These are phyloP conservation scores for Haplotaxodon microlepis DNA, from an alignment of 2,113 vertebrate species.

Conservation along the genomic window DNA sequence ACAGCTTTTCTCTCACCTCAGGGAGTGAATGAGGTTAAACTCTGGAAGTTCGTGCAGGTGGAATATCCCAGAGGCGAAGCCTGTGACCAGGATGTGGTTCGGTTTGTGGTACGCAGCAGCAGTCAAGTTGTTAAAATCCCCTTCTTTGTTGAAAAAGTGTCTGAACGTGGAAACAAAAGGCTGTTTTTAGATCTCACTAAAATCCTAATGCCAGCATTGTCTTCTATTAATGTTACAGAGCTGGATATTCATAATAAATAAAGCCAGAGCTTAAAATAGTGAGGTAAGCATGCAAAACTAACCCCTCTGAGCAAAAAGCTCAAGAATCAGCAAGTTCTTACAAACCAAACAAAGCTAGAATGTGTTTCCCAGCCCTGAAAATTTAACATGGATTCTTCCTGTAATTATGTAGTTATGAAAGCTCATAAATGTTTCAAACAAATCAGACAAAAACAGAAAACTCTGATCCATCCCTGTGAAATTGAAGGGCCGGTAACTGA, in stretches of 20 bases:
- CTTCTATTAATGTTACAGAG: background rate
- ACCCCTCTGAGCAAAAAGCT: background rate
- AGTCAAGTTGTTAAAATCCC: conserved; percentile 87
- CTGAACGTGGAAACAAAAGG: conserved; percentile 46
- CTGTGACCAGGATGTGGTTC: conserved; percentile 85
- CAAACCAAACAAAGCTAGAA: background rate
- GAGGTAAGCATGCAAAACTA: background rate
- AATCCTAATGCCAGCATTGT: background rate
- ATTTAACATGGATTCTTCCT: background rate
- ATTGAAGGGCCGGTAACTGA: background rate
- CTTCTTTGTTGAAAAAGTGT: conserved; percentile 92
- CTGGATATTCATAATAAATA: background rate
- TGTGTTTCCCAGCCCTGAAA: background rate
- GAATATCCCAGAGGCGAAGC: conserved; percentile 90
- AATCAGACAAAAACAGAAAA: background rate
- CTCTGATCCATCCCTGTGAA: background rate
- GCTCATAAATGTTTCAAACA: background rate
- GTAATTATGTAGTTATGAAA: background rate
- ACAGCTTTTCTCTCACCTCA: conserved; percentile 75
- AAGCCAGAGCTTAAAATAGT: background rate
- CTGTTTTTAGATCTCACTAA: background rate
- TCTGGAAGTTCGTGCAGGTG: conserved; percentile 94
- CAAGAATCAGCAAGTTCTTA: background rate
- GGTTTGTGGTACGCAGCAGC: conserved; percentile 84
- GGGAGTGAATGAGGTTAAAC: conserved; percentile 90